Conservation (phyloP, 2,113 vertebrate genomes). For the Nymphicus hollandicus region DNA sequence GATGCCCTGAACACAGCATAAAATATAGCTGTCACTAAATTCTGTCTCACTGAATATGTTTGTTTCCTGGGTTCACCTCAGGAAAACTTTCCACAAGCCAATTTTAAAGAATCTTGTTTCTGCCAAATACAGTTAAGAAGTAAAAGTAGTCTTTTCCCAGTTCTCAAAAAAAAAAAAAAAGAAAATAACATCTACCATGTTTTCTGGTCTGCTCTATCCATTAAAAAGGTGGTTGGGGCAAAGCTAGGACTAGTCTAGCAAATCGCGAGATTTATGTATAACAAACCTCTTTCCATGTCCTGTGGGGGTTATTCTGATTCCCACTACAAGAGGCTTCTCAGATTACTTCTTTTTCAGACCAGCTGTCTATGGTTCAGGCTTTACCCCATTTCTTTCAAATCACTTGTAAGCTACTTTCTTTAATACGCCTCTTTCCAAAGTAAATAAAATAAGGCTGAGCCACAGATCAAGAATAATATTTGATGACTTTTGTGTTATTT, state of each 20-base stretch:
- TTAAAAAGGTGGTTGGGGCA: not conserved
- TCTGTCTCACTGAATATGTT: not conserved
- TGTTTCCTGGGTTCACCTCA: not conserved
- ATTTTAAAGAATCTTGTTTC: not conserved
- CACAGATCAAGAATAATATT: not conserved
- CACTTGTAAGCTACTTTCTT: not conserved
- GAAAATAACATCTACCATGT: not conserved
- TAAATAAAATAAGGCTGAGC: not conserved
- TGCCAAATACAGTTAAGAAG: not conserved
- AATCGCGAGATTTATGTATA: not conserved
- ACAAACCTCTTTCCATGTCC: not conserved
- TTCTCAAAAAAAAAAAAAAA: not conserved
- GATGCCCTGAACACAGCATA: not conserved
- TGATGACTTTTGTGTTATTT: not conserved
- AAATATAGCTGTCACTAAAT: not conserved
- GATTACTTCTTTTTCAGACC: not conserved
- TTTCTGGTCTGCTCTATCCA: not conserved
- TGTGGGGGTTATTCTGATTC: not conserved
- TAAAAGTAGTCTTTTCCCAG: not conserved
- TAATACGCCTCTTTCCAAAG: not conserved
- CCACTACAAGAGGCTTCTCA: not conserved
- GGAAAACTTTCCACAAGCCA: not conserved
- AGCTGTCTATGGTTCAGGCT: not conserved
- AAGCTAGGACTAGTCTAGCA: not conserved
- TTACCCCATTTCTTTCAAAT: not conserved